A percentile compares a stretch with the other conserved stretches of the same genome.
Evolutionary conservation across 1,140 invertebrate genomes (phyloP).

Genomic region (Caenorhabditis remanei): DNA sequence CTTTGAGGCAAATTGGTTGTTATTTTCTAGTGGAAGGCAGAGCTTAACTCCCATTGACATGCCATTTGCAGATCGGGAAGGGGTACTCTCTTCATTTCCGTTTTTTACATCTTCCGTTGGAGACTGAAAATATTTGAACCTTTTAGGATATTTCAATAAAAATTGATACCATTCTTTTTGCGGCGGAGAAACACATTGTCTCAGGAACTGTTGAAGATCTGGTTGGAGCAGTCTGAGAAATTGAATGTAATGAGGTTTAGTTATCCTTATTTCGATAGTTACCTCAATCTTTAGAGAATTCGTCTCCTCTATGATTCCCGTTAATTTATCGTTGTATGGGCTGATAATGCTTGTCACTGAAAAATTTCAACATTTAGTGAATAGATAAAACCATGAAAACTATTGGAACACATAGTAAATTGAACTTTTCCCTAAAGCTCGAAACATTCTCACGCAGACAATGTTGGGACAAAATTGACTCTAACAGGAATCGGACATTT

Average conservation of each 20-base stretch:
- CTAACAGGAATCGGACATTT: constrained; percentile 21
- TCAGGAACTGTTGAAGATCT: constrained; percentile 72
- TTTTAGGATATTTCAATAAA: too few species aligned
- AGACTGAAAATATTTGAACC: constrained; percentile 3
- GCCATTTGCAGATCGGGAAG: constrained; percentile 18
- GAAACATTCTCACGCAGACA: constrained; percentile 49
- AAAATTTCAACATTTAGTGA: constrained; percentile 57
- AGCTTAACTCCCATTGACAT: constrained; percentile 36
- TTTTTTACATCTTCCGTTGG: constrained; percentile 50
- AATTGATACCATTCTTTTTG: constrained; percentile 9
- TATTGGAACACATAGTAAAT: constrained; percentile 53
- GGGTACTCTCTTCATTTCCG: constrained; percentile 36
- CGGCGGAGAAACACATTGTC: constrained; percentile 58
- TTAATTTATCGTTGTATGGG: constrained; percentile 68
- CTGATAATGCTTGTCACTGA: constrained; percentile 74
- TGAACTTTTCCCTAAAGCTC: constrained; percentile 58
- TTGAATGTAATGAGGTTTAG: too few species aligned
- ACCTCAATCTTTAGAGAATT: constrained; percentile 59
- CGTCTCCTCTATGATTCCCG: constrained; percentile 70
- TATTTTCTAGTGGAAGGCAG: constrained; percentile 46
- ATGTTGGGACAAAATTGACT: constrained; percentile 47
- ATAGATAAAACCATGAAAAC: constrained; percentile 33
- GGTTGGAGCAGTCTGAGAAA: constrained; percentile 58
- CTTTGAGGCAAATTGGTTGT: constrained; percentile 46
- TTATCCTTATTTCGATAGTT: neutral